These are phyloP conservation scores for Nemoura dubitans DNA, from an alignment of 2,888 invertebrate genomes.

Conservation along the genomic window DNA sequence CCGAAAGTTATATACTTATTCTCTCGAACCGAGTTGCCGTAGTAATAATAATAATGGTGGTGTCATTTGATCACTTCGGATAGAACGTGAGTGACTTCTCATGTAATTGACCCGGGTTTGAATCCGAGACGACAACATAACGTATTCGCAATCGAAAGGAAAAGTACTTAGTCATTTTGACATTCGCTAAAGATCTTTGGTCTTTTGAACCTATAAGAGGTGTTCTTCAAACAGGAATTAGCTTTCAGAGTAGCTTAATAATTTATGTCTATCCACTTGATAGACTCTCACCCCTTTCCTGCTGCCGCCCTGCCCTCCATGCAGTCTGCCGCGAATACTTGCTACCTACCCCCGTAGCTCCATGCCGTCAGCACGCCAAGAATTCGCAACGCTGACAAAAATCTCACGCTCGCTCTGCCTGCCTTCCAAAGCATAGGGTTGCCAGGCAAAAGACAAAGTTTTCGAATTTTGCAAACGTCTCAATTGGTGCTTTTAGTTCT, in stretches of 20 bases:
- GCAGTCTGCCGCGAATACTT: not conserved
- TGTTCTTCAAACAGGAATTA: constrained; percentile 36
- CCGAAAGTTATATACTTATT: constrained; percentile 1
- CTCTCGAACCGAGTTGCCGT: not conserved
- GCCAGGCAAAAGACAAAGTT: constrained; percentile 7
- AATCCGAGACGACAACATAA: constrained; percentile 16
- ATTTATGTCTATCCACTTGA: constrained; percentile 39
- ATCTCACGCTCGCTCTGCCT: constrained; percentile 18
- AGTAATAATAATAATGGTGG: constrained; percentile 16
- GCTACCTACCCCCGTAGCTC: not conserved
- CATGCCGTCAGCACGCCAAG: not conserved
- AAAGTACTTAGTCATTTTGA: constrained; percentile 35
- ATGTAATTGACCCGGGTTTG: constrained; percentile 40
- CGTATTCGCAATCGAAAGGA: constrained; percentile 30
- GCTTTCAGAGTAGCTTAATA: constrained; percentile 38
- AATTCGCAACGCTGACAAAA: constrained; percentile 17
- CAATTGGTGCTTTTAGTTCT: constrained; percentile 34
- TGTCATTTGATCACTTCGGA: not conserved
- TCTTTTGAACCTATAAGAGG: constrained; percentile 37
- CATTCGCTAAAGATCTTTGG: constrained; percentile 25
- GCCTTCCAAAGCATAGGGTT: not conserved
- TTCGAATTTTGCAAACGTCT: constrained; percentile 10
- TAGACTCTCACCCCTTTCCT: constrained; percentile 8
- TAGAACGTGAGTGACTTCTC: constrained; percentile 29
- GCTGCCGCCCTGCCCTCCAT: not conserved